phyloP scores from a whole-genome alignment of 2,888 invertebrate species.

The Strigamia crassipes region DNA sequence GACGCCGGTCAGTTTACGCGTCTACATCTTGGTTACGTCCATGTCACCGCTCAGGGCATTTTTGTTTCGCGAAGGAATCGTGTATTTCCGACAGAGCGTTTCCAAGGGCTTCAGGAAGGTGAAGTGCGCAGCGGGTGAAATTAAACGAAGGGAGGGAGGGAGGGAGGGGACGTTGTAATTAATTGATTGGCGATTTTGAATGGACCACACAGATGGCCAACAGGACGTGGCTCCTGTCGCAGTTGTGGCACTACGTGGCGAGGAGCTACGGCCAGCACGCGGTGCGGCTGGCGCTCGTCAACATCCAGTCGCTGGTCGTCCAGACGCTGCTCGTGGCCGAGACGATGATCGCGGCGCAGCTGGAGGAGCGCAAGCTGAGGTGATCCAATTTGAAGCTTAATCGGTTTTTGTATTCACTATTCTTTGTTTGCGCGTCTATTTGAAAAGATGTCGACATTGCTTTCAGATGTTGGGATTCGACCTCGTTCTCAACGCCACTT shows the following conservation, averaged over 20 bases:
- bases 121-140: no score
- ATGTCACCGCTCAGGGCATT: slow-evolving; percentile 57
- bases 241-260: slow-evolving; percentile 53
- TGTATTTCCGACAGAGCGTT: slow-evolving; percentile 54
- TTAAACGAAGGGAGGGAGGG: no score
- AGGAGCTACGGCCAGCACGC: slow-evolving; percentile 52
- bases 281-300: slow-evolving; percentile 51
- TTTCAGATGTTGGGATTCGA: slow-evolving; percentile 58
- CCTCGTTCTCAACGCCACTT: slow-evolving; percentile 56
- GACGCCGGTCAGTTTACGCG: slow-evolving; percentile 55
- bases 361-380: slow-evolving; percentile 48
- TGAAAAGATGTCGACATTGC: slow-evolving; percentile 56
- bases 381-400: background rate
- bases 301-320: slow-evolving; percentile 51
- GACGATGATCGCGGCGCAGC: slow-evolving; percentile 49
- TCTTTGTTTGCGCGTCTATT: background rate
- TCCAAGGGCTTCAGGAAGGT: slow-evolving; percentile 54
- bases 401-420: background rate
- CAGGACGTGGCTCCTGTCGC: slow-evolving; percentile 53
- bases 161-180: no score
- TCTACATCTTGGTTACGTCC: slow-evolving; percentile 58
- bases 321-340: slow-evolving; percentile 53
- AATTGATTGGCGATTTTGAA: no score
- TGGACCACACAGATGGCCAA: slow-evolving; percentile 52
- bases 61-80: slow-evolving; percentile 56